Evolutionary conservation across 2,888 invertebrate species (phyloP).

Genomic region (Melanophora roralis): DNA sequence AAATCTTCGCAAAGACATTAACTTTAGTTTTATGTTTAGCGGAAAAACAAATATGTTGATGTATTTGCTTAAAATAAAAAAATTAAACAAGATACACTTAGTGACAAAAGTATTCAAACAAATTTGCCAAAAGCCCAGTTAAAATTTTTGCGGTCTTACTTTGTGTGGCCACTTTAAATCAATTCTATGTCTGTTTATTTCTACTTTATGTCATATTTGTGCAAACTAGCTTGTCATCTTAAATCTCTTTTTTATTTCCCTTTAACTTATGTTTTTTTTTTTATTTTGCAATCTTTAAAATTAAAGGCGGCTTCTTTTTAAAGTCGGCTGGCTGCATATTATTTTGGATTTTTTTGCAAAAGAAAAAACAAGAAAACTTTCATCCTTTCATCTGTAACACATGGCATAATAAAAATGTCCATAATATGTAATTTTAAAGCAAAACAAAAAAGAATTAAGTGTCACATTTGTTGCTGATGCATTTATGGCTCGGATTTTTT

Average conservation of each 20-base stretch:
- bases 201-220: constrained; percentile 54
- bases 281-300: constrained; percentile 20
- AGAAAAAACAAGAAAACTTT: constrained; percentile 34
- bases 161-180: constrained; percentile 28
- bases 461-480: constrained; percentile 65
- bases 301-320: constrained; percentile 41
- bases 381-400: constrained; percentile 51
- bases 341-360: background rate
- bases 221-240: constrained; percentile 58
- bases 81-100: background rate
- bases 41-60: constrained; percentile 24
- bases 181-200: constrained; percentile 47
- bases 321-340: constrained; percentile 30
- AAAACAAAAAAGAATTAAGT: constrained; percentile 67
- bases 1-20: constrained; percentile 32
- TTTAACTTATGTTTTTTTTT: background rate
- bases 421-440: constrained; percentile 51
- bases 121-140: background rate
- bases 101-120: background rate
- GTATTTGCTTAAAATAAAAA: constrained; percentile 7
- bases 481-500: constrained; percentile 35
- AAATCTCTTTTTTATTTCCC: constrained; percentile 40
- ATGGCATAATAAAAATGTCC: constrained; percentile 62
- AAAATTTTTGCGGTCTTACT: background rate
- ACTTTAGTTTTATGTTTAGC: constrained; percentile 20